Percentiles rank a stretch among this genome's conserved stretches.
These are phyloP conservation scores for Sinella curviseta DNA, from an alignment of 1,140 invertebrate genomes.

Conservation along the genomic window DNA sequence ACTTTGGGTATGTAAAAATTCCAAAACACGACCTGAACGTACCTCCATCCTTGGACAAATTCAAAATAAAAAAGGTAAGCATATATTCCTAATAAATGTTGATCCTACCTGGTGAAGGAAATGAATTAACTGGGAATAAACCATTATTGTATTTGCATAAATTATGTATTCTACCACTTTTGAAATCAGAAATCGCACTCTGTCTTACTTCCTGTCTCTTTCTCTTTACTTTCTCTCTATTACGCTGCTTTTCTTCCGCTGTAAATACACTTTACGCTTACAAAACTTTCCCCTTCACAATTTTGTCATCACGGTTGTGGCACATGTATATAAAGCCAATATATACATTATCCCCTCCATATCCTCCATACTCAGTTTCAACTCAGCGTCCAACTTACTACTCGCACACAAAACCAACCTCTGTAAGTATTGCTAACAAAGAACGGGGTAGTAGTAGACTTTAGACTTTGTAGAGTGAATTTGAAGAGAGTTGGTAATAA, in stretches of 20 bases:
- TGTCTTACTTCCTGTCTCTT: neutral
- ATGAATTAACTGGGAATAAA: no score
- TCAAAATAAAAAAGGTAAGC: conserved; percentile 78
- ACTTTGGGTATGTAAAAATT: conserved; percentile 86
- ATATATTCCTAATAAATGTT: neutral
- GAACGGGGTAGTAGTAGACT: neutral
- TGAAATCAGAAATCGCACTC: neutral
- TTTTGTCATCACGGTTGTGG: no score
- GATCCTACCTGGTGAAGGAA: neutral
- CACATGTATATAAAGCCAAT: neutral
- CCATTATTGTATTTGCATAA: no score
- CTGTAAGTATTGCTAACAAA: neutral
- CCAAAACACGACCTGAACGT: conserved; percentile 80
- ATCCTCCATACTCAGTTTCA: neutral
- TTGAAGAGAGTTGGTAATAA: neutral
- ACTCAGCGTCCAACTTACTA: conserved; percentile 10
- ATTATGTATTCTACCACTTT: no score
- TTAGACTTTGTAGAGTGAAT: neutral
- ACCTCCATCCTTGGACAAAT: conserved; percentile 82
- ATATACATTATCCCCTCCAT: neutral
- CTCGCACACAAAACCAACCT: neutral
- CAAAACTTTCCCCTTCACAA: no score
- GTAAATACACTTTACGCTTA: no score
- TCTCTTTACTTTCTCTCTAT: neutral
- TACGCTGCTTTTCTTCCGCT: neutral